These are phyloP conservation scores for Phengaris arion DNA, from an alignment of 2,888 invertebrate species.

Conservation along the genomic window DNA sequence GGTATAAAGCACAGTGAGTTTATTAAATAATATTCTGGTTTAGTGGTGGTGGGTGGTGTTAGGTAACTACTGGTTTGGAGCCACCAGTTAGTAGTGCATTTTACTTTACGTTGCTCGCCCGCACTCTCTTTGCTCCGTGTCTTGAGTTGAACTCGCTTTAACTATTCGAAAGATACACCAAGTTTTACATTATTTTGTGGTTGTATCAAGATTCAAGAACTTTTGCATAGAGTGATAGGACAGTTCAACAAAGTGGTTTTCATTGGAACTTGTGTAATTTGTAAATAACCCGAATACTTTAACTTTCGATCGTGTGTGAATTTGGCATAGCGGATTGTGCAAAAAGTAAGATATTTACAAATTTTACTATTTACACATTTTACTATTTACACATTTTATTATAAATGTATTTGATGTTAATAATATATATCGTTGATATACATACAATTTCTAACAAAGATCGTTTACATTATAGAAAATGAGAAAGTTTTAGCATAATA, in stretches of 20 bases:
- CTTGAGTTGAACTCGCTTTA: background rate
- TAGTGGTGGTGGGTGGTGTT: slow-evolving; percentile 38
- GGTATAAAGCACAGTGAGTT: slow-evolving; percentile 8
- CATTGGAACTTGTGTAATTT: slow-evolving; percentile 41
- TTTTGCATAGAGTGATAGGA: background rate
- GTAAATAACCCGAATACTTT: slow-evolving; percentile 38
- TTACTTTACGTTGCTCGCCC: slow-evolving; percentile 2
- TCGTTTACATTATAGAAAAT: no score
- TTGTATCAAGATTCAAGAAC: background rate
- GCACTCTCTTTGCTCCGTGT: background rate
- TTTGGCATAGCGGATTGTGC: slow-evolving; percentile 24
- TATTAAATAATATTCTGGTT: slow-evolving; percentile 40
- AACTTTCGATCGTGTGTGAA: slow-evolving; percentile 35
- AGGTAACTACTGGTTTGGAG: slow-evolving; percentile 35
- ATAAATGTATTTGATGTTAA: no score
- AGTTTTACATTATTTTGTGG: slow-evolving; percentile 3
- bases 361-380: slow-evolving; percentile 23
- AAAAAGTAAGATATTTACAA: slow-evolving; percentile 23
- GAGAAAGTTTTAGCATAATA: no score
- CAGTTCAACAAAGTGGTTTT: slow-evolving; percentile 37
- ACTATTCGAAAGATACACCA: background rate
- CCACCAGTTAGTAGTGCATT: slow-evolving; percentile 9
- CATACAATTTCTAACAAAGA: no score
- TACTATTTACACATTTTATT: background rate
- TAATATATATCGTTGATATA: no score